Evolutionary conservation across 2,113 vertebrate species (phyloP), one percentile per base, ranked within the genome.

Genomic region (Panthera tigris): DNA sequence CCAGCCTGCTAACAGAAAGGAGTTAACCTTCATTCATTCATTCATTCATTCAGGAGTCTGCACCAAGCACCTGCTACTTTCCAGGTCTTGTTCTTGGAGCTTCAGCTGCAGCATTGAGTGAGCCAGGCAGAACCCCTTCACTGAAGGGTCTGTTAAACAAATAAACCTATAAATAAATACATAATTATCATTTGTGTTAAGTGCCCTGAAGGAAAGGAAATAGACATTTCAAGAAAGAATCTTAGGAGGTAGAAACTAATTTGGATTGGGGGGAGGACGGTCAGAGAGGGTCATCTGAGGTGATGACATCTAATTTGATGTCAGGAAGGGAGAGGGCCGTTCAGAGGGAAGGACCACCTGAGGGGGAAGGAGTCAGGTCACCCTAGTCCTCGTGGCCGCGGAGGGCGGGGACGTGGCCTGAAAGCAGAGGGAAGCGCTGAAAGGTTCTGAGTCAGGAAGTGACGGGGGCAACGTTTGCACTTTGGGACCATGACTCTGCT

Each of bases 381-480:
- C 27, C 21, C 39, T 2, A 3, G 23, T 36, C 16, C 63, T 31
- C 0, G 1, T 1, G 33, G 21, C 41, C 6, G 5, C 7, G 4
- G 39, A 41, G 88, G 82, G n/a, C 9, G 0, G 4, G 83, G 36
- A 27, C 45, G 55, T 13, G 52, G 57, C 18, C 57, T 41, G 61
- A 33, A 48, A 41, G 71, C 65, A 27, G 41, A 78, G 23, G 52
- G 63, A 68, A 39, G 36, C 7, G 21, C 33, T 4, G 23, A 13
- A 11, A n/a, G 12, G 48, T 16, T 41, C 19, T 5, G 8, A 69
- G 65, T 25, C 86, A 48, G 88, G 88, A 52, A 18, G 45, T 4
- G 12, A 41, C 0, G 1, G 29, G 29, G 36, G 25, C 1, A 0
- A 1, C n/a, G 27, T 78, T 48, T 29, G 36, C 29, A 14, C 16